Percentiles rank a stretch among this genome's conserved stretches.
Conservation (phyloP, 2,888 invertebrate genomes). For the Allophyes oxyacanthae region DNA sequence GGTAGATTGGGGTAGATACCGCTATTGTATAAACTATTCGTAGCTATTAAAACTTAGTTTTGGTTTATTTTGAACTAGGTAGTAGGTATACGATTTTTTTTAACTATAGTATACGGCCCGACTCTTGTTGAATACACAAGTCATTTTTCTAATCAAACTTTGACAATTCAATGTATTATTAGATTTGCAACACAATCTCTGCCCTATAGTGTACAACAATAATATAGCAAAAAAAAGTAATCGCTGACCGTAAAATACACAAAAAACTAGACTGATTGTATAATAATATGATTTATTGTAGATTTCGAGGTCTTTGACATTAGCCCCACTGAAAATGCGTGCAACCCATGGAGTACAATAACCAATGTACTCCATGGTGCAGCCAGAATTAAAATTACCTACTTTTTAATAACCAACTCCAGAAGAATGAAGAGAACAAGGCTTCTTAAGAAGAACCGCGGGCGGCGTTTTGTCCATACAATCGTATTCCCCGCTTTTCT, state of each 20-base stretch:
- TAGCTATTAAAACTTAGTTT: constrained; percentile 13
- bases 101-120: no score
- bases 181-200: constrained; percentile 14
- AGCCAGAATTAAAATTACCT: no score
- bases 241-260: constrained; percentile 29
- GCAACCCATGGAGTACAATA: background rate
- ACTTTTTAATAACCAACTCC: background rate
- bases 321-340: constrained; percentile 7
- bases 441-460: background rate
- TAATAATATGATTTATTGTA: constrained; percentile 12
- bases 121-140: no score
- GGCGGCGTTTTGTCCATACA: no score
- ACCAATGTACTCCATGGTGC: no score
- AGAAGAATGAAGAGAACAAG: background rate
- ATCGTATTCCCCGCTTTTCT: no score
- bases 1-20: constrained; percentile 25
- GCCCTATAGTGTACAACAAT: constrained; percentile 4
- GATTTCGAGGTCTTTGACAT: constrained; percentile 30
- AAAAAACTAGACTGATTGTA: constrained; percentile 19
- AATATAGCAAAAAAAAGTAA: constrained; percentile 14
- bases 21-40: constrained; percentile 3
- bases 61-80: no score
- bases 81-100: no score
- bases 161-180: constrained; percentile 13
- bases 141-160: constrained; percentile 11